Base-by-base conservation (phyloP, 2,888 invertebrate genomes). In the Pyrrhia umbra region DNA sequence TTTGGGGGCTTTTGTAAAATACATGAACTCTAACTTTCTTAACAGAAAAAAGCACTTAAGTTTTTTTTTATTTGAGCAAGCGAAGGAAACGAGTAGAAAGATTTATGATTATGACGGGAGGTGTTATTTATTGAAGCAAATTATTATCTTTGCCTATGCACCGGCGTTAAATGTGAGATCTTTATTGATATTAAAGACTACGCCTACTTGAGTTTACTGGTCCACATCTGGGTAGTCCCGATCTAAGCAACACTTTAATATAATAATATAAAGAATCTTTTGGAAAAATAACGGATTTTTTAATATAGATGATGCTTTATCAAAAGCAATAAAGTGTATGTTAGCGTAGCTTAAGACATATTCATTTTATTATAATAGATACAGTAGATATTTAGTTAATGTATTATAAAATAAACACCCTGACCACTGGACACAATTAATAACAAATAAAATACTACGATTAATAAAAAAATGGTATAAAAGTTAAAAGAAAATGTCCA, bases 31-130 rank as follows among this genome's bases (percentile, higher is more conserved):
- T 61, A 79, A 79, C 77, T 75, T 79, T 77, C 58, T 66, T 72
- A 37, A 80, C 81, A 77, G 75, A 70, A 77, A 77, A 79, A 77
- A 68, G 65, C 81, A 81, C 79, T 79, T 77, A 65, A 62, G 51
- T 64, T 69, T 71, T 68, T 73, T 77, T 70, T 72, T 74, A 71
- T 74, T 79, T 65, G 62, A 50, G 45, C 47, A 65, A 43, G 62
- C 56, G 40, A 59, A 51, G 45, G 65, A 78, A 65, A 66, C 69
- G 46, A 47, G 37, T 60, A 39, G 47, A 59, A 47, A 54, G 79
- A 76, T 79, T 80, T 80, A 78, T 70, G 69, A 58, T 68, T 80
- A 71, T 62, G 46, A 65, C 50, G 30, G 59, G 57, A 73, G 75
- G 73, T 78, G 73, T 80, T 61, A 75, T 79, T 80, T 80, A 73